A percentile compares a stretch with the other conserved stretches of the same genome.
Evolutionary conservation across 2,113 vertebrate species (phyloP).

Genomic region (Verasper variegatus): DNA sequence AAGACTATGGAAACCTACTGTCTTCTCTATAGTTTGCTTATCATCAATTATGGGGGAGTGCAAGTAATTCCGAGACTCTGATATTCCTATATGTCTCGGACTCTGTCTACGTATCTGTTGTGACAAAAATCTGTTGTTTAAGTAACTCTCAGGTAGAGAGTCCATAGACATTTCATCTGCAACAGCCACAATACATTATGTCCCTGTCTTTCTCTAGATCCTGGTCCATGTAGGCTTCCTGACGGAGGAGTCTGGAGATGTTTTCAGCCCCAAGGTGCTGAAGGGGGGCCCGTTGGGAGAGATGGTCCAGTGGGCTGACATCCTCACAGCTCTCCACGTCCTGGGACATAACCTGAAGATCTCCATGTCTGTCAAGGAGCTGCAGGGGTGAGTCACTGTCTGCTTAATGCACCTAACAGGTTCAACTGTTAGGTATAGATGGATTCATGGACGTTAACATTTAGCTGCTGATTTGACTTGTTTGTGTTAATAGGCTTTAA

Average conservation of each 20-base stretch:
- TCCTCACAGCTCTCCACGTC: conserved; percentile 91
- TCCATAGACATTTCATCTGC: background rate
- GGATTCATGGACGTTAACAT: no score
- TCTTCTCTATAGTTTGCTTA: no score
- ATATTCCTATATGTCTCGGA: no score
- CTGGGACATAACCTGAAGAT: conserved; percentile 94
- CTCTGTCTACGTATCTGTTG: no score
- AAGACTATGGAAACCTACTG: background rate
- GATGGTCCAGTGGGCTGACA: conserved; percentile 99
- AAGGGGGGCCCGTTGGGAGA: conserved; percentile 96
- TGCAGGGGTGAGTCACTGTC: conserved; percentile 90
- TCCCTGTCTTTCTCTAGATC: conserved; percentile 80
- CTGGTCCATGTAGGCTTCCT: conserved; percentile 96
- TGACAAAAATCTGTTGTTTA: no score
- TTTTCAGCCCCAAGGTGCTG: conserved; percentile 94
- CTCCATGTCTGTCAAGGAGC: conserved; percentile 94
- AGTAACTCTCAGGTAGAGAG: no score
- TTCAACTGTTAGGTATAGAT: no score
- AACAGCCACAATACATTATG: background rate
- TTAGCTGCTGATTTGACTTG: background rate
- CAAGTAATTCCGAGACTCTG: no score
- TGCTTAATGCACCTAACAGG: no score
- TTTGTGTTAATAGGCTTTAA: background rate
- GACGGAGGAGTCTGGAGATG: conserved; percentile 95
- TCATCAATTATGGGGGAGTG: no score